phyloP scores from a whole-genome alignment of 2,113 vertebrate species.

The Anarrhichthys ocellatus region DNA sequence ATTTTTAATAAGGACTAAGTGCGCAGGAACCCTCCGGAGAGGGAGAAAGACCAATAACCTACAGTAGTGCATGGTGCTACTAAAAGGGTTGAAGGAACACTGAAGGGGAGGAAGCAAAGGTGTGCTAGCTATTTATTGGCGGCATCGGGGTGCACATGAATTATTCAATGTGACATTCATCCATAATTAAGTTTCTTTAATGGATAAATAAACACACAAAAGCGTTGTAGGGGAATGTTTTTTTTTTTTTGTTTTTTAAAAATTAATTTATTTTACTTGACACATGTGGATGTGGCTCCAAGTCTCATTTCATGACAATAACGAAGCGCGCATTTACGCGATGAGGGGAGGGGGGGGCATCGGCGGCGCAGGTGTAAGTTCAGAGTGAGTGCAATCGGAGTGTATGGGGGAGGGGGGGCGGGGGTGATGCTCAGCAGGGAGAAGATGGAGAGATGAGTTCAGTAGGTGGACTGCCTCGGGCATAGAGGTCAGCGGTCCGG shows the following conservation, averaged over 20 bases:
- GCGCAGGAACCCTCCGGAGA: slow-evolving; percentile 70
- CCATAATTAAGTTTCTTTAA: slow-evolving; percentile 82
- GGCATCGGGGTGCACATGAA: slow-evolving; percentile 73
- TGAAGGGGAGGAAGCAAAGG: slow-evolving; percentile 72
- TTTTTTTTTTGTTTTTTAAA: too few relatives aligned
- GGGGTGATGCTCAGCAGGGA: slow-evolving; percentile 53
- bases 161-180: slow-evolving; percentile 82
- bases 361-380: slow-evolving; percentile 42
- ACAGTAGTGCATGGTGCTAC: slow-evolving; percentile 68
- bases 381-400: slow-evolving; percentile 28
- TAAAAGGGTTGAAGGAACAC: slow-evolving; percentile 77
- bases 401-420: slow-evolving; percentile 27
- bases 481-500: slow-evolving; percentile 49
- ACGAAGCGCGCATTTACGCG: slow-evolving; percentile 54
- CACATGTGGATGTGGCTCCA: slow-evolving; percentile 57
- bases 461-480: slow-evolving; percentile 66
- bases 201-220: slow-evolving; percentile 82
- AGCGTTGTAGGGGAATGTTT: slow-evolving; percentile 54
- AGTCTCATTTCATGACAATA: slow-evolving; percentile 62
- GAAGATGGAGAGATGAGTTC: slow-evolving; percentile 57
- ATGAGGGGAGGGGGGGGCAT: slow-evolving; percentile 31
- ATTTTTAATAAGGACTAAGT: slow-evolving; percentile 82
- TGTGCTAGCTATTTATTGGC: slow-evolving; percentile 74
- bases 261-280: slow-evolving; percentile 31
- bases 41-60: slow-evolving; percentile 77